phyloP scores from a whole-genome alignment of 2,888 invertebrate species.

The Muscina levida region DNA sequence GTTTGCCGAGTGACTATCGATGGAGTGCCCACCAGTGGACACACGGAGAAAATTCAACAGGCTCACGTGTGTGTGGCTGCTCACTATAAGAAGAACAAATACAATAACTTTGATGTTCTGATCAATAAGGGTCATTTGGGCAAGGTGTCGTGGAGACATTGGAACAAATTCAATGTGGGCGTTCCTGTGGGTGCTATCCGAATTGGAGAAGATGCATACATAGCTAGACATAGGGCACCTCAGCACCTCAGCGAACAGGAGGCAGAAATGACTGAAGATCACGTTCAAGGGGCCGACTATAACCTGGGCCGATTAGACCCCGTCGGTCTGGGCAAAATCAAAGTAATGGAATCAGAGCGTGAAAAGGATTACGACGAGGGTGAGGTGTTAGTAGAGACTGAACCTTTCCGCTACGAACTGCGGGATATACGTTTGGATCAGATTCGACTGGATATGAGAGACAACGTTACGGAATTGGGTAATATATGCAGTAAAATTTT shows the following conservation, averaged over 20 bases:
- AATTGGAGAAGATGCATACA: constrained; percentile 81
- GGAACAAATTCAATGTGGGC: constrained; percentile 84
- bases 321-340: constrained; percentile 85
- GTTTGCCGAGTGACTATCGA: constrained; percentile 88
- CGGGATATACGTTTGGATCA: constrained; percentile 84
- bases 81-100: constrained; percentile 82
- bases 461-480: constrained; percentile 82
- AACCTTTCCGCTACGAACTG: constrained; percentile 89
- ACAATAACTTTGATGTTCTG: constrained; percentile 85
- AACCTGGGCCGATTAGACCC: constrained; percentile 87
- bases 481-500: constrained; percentile 24
- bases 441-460: constrained; percentile 81
- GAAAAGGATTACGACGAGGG: constrained; percentile 83
- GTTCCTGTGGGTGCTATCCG: constrained; percentile 84
- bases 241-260: constrained; percentile 58
- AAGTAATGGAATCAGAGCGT: constrained; percentile 84
- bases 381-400: constrained; percentile 89
- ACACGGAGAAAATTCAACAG: constrained; percentile 80
- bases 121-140: constrained; percentile 89
- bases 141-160: constrained; percentile 87
- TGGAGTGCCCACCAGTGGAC: constrained; percentile 87
- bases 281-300: constrained; percentile 77
- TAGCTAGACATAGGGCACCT: constrained; percentile 80
- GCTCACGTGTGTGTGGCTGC: constrained; percentile 85
- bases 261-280: constrained; percentile 50